Evolutionary conservation across 2,797 vertebrate genomes (phyloP), one percentile per base, ranked within the genome.

Genomic region (Pachyuromys duprasi): DNA sequence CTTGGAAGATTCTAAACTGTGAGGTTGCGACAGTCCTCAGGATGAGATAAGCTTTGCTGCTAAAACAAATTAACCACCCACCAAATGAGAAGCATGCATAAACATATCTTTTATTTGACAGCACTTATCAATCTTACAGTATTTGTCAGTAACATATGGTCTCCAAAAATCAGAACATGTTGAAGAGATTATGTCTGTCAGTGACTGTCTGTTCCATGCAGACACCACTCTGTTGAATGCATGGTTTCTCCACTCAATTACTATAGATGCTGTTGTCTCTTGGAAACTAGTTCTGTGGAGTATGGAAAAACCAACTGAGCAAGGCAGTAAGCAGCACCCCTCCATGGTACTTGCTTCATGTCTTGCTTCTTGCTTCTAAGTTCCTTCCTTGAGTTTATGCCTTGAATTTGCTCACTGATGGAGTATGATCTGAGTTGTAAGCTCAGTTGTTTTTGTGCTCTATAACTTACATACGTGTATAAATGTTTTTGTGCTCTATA

Each of bases 131-230:
- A 60, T 82, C 26, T 17, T 65, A 28, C 26, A 81, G 24, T 49
- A 14, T 45, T 12, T 1, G 17, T 53, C 12, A 17, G 12, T 20
- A 36, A 53, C 8, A 33, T 3, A 2, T 2, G 0, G 13, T 74
- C 63, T 82, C 49, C 22, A 42, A 5, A 11, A 49, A 49, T 49
- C 49, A 49, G 8, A 1, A 55, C n/a, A 28, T 55, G 78, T 42
- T 79, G 4, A 79, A 65, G 55, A 78, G 20, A 15, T 33, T 18
- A 45, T 24, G 4, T 78, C 81, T 84, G 39, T 9, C 15, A n/a
- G 11, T 67, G 22, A 53, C 62, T 70, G 8, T 60, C 15, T n/a
- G 49, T n/a, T 26, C 13, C 1, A 14, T 76, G 3, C 20, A 45
- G 39, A 74, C 14, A 20, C 3, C 55, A 12, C 62, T 63, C 2